These are phyloP conservation scores for Phaenicophaeus curvirostris DNA, from an alignment of 2,797 vertebrate species.

Conservation along the genomic window DNA sequence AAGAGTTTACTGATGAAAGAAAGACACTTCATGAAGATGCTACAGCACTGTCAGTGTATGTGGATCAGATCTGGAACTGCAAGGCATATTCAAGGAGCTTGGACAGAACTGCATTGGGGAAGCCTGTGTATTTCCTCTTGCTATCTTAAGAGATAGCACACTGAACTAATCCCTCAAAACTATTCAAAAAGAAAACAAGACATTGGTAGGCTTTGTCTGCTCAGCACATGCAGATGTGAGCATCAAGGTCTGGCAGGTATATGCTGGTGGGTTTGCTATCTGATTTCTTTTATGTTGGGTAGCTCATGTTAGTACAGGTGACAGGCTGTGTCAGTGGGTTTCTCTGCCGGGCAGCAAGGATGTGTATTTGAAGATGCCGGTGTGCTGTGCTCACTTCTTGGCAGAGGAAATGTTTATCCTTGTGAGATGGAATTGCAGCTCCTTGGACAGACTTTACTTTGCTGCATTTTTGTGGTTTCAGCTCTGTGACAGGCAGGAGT, in stretches of 20 bases:
- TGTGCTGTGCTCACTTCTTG: slow-evolving; percentile 81
- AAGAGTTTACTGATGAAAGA: neutral
- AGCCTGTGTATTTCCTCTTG: neutral
- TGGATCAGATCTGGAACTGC: neutral
- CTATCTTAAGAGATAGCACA: slow-evolving; percentile 1
- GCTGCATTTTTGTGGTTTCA: slow-evolving; percentile 95
- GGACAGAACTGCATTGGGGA: neutral
- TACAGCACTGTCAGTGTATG: neutral
- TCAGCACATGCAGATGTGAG: neutral
- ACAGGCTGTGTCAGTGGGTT: slow-evolving; percentile 26
- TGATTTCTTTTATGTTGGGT: neutral
- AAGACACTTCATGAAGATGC: neutral
- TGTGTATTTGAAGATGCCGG: slow-evolving; percentile 62
- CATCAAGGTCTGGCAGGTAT: neutral
- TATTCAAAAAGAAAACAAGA: slow-evolving; percentile 31
- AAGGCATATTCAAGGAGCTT: neutral
- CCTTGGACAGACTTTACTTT: slow-evolving; percentile 87
- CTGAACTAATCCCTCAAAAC: neutral
- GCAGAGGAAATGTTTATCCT: slow-evolving; percentile 87
- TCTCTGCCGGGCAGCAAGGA: slow-evolving; percentile 24
- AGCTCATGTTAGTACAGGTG: slow-evolving; percentile 32
- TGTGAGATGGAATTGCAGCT: slow-evolving; percentile 89
- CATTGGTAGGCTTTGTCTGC: neutral
- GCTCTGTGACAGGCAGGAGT: slow-evolving; percentile 94
- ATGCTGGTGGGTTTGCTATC: neutral